Percentiles rank a stretch among this genome's conserved stretches.
Evolutionary conservation across 2,888 invertebrate genomes (phyloP).

Genomic region (Pimpla rufipes): DNA sequence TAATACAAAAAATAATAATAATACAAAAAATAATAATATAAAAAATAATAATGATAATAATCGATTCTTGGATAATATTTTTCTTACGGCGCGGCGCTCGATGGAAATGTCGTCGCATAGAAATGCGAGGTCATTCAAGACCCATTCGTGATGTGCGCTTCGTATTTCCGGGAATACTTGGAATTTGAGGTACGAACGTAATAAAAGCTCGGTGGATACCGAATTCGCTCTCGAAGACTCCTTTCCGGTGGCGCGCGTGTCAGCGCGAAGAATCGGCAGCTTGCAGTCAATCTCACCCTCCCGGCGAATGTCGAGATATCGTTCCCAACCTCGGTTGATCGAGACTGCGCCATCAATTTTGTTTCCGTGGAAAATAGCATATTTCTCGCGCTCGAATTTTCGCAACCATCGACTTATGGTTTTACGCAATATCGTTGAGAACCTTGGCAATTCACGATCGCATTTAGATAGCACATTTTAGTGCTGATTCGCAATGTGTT

Average conservation of each 20-base stretch:
- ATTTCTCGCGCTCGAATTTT: background rate
- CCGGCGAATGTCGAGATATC: background rate
- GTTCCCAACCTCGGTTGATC: background rate
- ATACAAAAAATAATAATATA: background rate
- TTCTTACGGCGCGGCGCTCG: background rate
- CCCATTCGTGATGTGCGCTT: conserved; percentile 17
- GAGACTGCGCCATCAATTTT: background rate
- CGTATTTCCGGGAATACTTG: conserved; percentile 34
- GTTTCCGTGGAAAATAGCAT: background rate
- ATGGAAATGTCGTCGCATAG: background rate
- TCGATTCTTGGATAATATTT: background rate
- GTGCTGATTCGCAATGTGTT: no score
- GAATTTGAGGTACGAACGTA: conserved; percentile 36
- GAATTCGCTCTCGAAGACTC: conserved; percentile 28
- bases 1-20: background rate
- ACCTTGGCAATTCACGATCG: no score
- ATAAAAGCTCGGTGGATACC: conserved; percentile 41
- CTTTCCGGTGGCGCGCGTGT: background rate
- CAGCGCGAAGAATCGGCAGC: conserved; percentile 1
- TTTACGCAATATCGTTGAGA: no score
- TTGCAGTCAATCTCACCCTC: background rate
- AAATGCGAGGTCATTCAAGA: conserved; percentile 18
- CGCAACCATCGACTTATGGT: no score
- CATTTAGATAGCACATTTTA: no score
- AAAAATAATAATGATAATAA: background rate